Conservation (phyloP, 2,113 vertebrate genomes). For the Entelurus aequoreus region DNA sequence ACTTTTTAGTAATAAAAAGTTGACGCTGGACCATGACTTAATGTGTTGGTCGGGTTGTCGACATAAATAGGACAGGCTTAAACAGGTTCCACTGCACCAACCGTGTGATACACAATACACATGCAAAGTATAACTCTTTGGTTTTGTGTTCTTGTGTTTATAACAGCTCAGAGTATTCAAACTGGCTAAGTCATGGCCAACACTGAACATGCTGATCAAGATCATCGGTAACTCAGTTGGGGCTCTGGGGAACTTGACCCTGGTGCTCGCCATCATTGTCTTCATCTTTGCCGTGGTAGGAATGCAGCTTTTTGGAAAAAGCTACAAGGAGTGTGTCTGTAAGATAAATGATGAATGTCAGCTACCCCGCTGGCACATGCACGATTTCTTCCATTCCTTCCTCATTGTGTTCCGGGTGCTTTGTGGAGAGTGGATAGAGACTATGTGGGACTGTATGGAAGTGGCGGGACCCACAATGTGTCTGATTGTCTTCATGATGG, state of each 20-base stretch:
- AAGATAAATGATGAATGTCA: slow-evolving; percentile 79
- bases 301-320: slow-evolving; percentile 97
- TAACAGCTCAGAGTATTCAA: slow-evolving; percentile 94
- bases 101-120: neutral
- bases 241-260: slow-evolving; percentile 89
- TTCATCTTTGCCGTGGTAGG: slow-evolving; percentile 98
- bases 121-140: neutral
- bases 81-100: neutral
- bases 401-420: slow-evolving; percentile 95
- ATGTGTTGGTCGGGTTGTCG: too few species aligned
- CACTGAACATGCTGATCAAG: slow-evolving; percentile 96
- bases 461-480: slow-evolving; percentile 91
- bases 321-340: slow-evolving; percentile 87
- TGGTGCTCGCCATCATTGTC: slow-evolving; percentile 96
- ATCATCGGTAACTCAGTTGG: slow-evolving; percentile 98
- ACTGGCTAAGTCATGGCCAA: slow-evolving; percentile 97
- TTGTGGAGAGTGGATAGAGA: slow-evolving; percentile 98
- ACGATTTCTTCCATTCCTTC: slow-evolving; percentile 97
- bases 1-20: too few species aligned
- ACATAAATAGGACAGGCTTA: too few species aligned
- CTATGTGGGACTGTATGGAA: slow-evolving; percentile 99
- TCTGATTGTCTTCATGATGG: slow-evolving; percentile 97
- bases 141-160: neutral
- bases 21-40: too few species aligned
- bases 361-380: slow-evolving; percentile 98